These are phyloP conservation scores for Pipistrellus nathusii DNA, from an alignment of 2,797 vertebrate genomes.

Conservation along the genomic window DNA sequence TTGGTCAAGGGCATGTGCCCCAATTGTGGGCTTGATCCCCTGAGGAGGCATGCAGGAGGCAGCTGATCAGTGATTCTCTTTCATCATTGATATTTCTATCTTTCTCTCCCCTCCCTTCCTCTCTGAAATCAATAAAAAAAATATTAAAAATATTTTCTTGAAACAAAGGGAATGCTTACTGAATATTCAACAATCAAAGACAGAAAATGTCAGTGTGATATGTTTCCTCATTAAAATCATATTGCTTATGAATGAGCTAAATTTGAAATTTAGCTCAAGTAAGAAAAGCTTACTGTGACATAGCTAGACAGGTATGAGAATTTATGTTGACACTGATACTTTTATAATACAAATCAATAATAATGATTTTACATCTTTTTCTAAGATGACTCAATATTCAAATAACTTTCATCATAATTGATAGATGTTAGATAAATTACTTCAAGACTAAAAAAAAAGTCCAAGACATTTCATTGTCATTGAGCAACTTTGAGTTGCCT, in stretches of 20 bases:
- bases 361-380: constrained; percentile 16
- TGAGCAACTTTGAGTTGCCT: background rate
- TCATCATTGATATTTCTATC: background rate
- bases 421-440: background rate
- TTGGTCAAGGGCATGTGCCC: background rate
- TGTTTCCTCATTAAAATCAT: background rate
- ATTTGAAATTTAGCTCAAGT: background rate
- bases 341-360: constrained; percentile 10
- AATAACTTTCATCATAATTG: background rate
- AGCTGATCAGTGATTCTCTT: background rate
- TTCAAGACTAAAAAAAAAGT: background rate
- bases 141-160: background rate
- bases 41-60: background rate
- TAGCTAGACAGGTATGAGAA: background rate
- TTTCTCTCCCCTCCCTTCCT: background rate
- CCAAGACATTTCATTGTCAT: background rate
- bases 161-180: constrained; percentile 2
- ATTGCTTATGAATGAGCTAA: background rate
- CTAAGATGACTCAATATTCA: background rate
- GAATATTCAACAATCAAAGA: constrained; percentile 30
- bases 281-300: background rate
- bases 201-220: background rate
- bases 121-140: background rate
- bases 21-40: background rate
- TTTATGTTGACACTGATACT: constrained; percentile 29